Conservation (phyloP, 2,797 vertebrate species). For the Simalia tracyae region DNA sequence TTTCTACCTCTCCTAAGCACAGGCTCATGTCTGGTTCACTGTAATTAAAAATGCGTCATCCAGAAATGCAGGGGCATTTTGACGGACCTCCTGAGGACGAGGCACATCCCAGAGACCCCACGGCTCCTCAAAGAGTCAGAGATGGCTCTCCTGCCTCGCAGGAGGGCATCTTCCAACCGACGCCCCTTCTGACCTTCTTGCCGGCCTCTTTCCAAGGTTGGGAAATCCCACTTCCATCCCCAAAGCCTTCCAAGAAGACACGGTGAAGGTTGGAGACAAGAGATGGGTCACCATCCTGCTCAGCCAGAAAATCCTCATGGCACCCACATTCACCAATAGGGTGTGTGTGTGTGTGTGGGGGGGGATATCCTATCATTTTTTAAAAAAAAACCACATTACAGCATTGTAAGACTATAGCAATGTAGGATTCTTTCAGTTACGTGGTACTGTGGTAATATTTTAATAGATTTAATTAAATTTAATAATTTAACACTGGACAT, state of each 20-base stretch:
- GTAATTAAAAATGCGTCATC: background rate
- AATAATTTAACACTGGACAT: background rate
- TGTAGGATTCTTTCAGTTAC: background rate
- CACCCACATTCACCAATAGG: background rate
- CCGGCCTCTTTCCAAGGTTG: background rate
- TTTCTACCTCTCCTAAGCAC: background rate
- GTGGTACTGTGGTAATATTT: background rate
- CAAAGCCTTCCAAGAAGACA: background rate
- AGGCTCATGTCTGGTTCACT: background rate
- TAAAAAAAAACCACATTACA: background rate
- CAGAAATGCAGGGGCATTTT: background rate
- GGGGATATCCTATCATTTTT: background rate
- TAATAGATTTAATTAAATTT: too few species aligned
- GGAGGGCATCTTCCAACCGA: background rate
- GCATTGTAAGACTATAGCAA: background rate
- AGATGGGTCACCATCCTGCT: background rate
- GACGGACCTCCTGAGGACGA: background rate
- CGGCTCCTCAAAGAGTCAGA: background rate
- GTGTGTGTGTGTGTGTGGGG: background rate
- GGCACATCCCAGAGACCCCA: background rate
- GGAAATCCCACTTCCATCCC: background rate
- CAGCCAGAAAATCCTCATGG: background rate
- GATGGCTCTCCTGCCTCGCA: background rate
- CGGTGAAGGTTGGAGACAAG: background rate
- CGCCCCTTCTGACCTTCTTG: background rate